A percentile compares a stretch with the other conserved stretches of the same genome.
These are phyloP conservation scores for Alcedo quadribrachys DNA, from an alignment of 2,797 vertebrate genomes.

Conservation along the genomic window DNA sequence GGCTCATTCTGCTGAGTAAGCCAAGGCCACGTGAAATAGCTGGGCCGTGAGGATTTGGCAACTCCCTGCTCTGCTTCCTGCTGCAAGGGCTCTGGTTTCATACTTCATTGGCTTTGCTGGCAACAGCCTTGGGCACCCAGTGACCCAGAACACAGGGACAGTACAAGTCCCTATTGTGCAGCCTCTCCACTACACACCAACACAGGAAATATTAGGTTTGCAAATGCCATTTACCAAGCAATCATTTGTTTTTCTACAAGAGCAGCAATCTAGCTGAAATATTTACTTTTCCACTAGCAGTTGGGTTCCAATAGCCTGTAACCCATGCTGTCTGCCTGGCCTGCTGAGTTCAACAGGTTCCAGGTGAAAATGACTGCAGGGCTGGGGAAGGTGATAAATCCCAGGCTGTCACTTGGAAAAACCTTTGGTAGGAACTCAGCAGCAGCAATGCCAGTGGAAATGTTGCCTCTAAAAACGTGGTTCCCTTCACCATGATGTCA, in stretches of 20 bases:
- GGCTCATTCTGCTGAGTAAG: constrained; percentile 63
- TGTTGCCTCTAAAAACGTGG: neutral
- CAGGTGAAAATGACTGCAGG: constrained; percentile 40
- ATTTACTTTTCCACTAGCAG: constrained; percentile 30
- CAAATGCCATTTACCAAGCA: constrained; percentile 53
- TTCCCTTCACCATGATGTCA: constrained; percentile 12
- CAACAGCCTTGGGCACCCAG: constrained; percentile 21
- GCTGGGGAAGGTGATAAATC: constrained; percentile 51
- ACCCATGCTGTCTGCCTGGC: constrained; percentile 3
- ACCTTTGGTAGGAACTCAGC: neutral
- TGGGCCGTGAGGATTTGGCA: constrained; percentile 70
- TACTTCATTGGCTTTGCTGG: constrained; percentile 54
- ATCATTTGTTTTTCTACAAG: constrained; percentile 41
- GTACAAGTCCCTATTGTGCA: constrained; percentile 61
- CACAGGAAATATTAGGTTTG: constrained; percentile 55
- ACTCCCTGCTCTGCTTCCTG: constrained; percentile 30
- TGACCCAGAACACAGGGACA: constrained; percentile 37
- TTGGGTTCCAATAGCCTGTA: constrained; percentile 37
- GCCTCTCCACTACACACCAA: constrained; percentile 41
- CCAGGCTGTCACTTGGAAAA: constrained; percentile 26
- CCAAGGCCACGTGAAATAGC: constrained; percentile 62
- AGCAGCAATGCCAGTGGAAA: neutral
- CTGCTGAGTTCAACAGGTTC: constrained; percentile 41
- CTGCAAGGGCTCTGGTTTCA: constrained; percentile 62
- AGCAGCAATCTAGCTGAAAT: constrained; percentile 16